Evolutionary conservation across 2,797 vertebrate species (phyloP), one percentile per base, ranked within the genome.

Genomic region (Myotis findleyi): DNA sequence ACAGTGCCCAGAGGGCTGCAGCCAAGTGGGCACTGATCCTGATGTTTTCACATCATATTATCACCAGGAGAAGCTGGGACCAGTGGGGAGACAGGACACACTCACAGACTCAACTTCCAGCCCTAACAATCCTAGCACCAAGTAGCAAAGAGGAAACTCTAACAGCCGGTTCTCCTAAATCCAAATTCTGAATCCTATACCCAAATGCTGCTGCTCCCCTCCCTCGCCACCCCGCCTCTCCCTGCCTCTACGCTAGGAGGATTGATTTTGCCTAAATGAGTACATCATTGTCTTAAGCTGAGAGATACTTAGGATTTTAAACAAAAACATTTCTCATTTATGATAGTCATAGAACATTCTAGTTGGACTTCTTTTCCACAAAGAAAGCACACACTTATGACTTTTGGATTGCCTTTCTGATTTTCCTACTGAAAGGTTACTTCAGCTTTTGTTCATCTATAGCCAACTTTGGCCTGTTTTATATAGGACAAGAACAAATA

Each of bases 321-420:
- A 89, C 41, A 59, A 62, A 49, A 64, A 82, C 4, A 59, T 77
- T 92, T 92, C 33, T 62, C 49, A 25, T 66, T 83, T 94, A 83
- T 12, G 41, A 33, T 55, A 55, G 33, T 85, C 49, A 6, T 23
- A 84, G 27, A 57, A 69, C 18, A 30, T 64, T 93, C 55, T 81
- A n/a, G 16, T 57, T 85, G 47, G n/a, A 69, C 14, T 55, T 69
- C 12, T 87, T 96, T 92, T 89, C 44, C 12, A 55, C 68, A 90
- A 90, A 89, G 62, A 88, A 92, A 89, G n/a, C 21, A 73, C 55
- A 53, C 27, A 33, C 41, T 83, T 53, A 51, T 1, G 83, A 68
- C 38, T 87, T 94, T 77, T 94, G 72, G 93, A 89, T 77, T 91
- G 94, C 36, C 33, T 93, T 87, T 95, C 76, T 95, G 53, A 81